phyloP scores from a whole-genome alignment of 2,113 vertebrate species.

The Nycticebus coucang region DNA sequence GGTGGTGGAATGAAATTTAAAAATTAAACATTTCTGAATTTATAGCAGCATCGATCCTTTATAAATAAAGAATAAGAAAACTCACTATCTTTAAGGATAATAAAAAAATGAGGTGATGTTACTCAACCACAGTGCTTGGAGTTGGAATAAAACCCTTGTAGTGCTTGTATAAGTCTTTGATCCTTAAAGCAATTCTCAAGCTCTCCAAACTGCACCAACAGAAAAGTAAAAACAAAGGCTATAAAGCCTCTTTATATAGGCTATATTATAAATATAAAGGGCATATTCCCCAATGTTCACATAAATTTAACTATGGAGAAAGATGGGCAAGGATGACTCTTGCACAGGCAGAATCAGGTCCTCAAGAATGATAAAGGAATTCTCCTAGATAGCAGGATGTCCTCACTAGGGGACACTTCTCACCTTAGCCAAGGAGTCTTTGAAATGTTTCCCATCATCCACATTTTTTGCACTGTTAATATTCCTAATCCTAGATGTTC shows the following conservation, averaged over 20 bases:
- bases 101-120: slow-evolving; percentile 90
- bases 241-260: not conserved
- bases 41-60: slow-evolving; percentile 90
- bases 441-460: not conserved
- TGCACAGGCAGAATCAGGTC: slow-evolving; percentile 14
- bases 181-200: not conserved
- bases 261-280: not conserved
- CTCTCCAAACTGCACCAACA: not conserved
- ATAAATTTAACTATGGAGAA: not conserved
- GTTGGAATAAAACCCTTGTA: slow-evolving; percentile 89
- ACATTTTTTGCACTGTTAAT: not conserved
- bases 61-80: slow-evolving; percentile 91
- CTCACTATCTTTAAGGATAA: slow-evolving; percentile 88
- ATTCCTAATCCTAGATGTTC: slow-evolving; percentile 44
- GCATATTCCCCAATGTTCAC: not conserved
- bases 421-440: not conserved
- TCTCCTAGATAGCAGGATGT: not conserved
- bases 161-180: slow-evolving; percentile 77
- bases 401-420: not conserved
- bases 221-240: not conserved
- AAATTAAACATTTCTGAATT: slow-evolving; percentile 89
- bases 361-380: not conserved
- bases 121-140: slow-evolving; percentile 91
- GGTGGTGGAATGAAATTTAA: slow-evolving; percentile 89
- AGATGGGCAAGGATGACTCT: not conserved